Evolutionary conservation across 2,113 vertebrate genomes (phyloP), one percentile per base, ranked within the genome.

Genomic region (Sander vitreus): DNA sequence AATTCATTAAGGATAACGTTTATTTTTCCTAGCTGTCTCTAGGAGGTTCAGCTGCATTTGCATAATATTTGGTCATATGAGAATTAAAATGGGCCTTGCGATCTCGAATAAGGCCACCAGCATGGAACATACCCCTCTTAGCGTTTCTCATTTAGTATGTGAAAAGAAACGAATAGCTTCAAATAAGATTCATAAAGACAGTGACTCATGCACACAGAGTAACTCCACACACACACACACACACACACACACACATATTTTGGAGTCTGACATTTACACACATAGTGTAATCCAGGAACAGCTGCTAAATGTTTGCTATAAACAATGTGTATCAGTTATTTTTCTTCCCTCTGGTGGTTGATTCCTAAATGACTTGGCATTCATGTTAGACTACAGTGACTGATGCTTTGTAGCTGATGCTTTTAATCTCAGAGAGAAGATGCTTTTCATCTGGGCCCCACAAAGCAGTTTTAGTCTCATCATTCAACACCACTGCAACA

Each of bases 121-220:
- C 69, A 88, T 81, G 76, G 82, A 86, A 91, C 88, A 88, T 91
- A 93, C 77, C 83, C 53, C 88, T 71, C 27, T 15, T 55, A 84
- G 88, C 70, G 77, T 86, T 88, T 92, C 80, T 94, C 72, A 86
- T 94, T 93, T 92, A 73, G 76, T 70, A 75, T 84, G 65, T 64
- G 70, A 87, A 83, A 87, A 84, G 70, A 92, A 92, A 92, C 85
- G 78, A 91, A 93, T 88, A 83, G 85, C 76, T 83, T 81, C 27
- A 85, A 92, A 93, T 93, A 77, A 94, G 93, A 91, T 87, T 90
- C 72, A 73, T 53, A 60, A 75, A 60, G 65, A 75, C 53, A 50
- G 53, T 70, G 51, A 21, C 23, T 57, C 36, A 6, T 1, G 58
- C 73, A n/a, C 18, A 9, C 50, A 36, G 21, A 57, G 72, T 47